Evolutionary conservation across 1,140 invertebrate genomes (phyloP).

Genomic region (Aphelenchoides besseyi): DNA sequence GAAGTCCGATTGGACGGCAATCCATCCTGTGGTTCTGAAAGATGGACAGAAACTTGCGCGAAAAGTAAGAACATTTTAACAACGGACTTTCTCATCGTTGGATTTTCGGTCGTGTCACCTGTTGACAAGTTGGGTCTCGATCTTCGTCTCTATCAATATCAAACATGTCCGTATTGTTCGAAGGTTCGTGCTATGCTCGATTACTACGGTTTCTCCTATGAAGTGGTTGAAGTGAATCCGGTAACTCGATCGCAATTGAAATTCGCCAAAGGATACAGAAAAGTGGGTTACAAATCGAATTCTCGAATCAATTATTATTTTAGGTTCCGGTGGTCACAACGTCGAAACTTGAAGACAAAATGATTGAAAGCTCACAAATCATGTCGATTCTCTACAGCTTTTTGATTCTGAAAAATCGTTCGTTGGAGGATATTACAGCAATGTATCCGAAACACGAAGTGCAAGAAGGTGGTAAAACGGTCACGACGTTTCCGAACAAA

Average conservation of each 20-base stretch:
- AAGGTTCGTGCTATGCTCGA: conserved; percentile 91
- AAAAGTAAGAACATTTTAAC: neutral
- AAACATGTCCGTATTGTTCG: conserved; percentile 97
- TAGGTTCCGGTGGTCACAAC: conserved; percentile 53
- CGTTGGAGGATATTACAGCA: conserved; percentile 72
- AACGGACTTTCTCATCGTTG: neutral
- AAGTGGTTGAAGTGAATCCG: conserved; percentile 93
- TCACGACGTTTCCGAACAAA: conserved; percentile 77
- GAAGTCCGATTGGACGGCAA: conserved; percentile 9
- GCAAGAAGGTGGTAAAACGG: conserved; percentile 69
- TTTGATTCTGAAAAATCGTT: conserved; percentile 70
- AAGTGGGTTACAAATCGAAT: conserved; percentile 65
- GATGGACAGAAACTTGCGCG: neutral
- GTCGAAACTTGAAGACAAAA: conserved; percentile 68
- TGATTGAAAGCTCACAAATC: conserved; percentile 90
- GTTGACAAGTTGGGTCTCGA: conserved; percentile 69
- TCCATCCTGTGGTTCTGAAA: neutral
- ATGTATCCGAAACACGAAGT: conserved; percentile 75
- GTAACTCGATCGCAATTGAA: conserved; percentile 83
- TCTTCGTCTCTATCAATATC: conserved; percentile 87
- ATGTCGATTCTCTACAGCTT: conserved; percentile 80
- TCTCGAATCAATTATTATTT: conserved; percentile 15
- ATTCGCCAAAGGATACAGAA: conserved; percentile 83
- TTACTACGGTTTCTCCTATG: conserved; percentile 87
- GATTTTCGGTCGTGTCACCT: conserved; percentile 31